Evolutionary conservation across 2,888 invertebrate species (phyloP), one percentile per base, ranked within the genome.

Genomic region (Epinotia nisella): DNA sequence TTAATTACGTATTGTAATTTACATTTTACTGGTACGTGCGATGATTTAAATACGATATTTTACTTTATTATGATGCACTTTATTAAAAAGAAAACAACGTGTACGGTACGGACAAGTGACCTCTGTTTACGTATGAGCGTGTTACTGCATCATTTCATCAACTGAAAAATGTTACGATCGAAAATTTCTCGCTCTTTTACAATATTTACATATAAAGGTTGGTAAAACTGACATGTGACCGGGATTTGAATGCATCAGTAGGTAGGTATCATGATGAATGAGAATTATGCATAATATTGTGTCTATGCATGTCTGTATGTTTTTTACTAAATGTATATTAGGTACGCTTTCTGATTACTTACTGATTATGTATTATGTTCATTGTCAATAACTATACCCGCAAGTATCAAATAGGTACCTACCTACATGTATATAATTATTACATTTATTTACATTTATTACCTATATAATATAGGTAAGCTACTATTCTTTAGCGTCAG

Each of bases 1-100:
- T 49, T 62, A 49, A 62, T 49, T 29, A 49, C 15, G 49, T 51
- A 13, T 29, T 41, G 51, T 66, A 39, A n/a, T 21, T 24, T 53
- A 35, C 7, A 39, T 66, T 66, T 41, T 17, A 41, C 21, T 17
- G 17, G 17, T 11, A 56, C 21, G 11, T 4, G 66, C 4, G 7
- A 55, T 9, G 21, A 5, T 17, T 53, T 51, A 19, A 35, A 17
- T 24, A 49, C 1, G 41, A 49, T 24, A 0, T 19, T 3, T 45
- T 17, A 17, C 64, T 35, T 64, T 3, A 61, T 49, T 64, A 17
- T 64, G 13, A 4, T 62, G 62, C 49, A 29, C 51, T 35, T 15
- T 51, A 5, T 55, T 55, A 29, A 29, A 64, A 64, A 19, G 11
- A 55, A 55, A 17, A 17, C 11, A 35, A 13, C 51, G n/a, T 9